Base-by-base conservation (phyloP, 2,113 vertebrate genomes). In the Columbina picui region DNA sequence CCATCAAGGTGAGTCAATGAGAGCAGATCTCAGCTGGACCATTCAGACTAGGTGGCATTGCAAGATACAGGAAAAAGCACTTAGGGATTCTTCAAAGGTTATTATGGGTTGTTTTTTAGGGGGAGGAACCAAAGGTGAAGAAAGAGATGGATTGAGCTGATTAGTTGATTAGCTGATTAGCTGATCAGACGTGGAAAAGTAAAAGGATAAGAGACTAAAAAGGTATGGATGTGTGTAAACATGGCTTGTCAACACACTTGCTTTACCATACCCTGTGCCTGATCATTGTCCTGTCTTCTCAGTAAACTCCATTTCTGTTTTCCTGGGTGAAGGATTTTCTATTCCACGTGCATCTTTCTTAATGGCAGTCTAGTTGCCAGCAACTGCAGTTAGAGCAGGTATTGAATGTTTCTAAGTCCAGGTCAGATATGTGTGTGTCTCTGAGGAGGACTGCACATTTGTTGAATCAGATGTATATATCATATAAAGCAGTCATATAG, bases 231-330 rank as follows among this genome's bases (percentile, higher is more conserved):
- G 27, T 41, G 12, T 68, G 52, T 32, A 60, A 76, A 69, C 12
- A 56, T 39, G 26, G 7, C 21, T 74, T 69, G 26, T 39, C 4
- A 23, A 23, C n/a, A 27, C 0, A 0, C 11, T 64, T 74, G 26
- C 64, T 17, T 64, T 32, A 32, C 38, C 25, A 41, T 25, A 43
- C 11, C 27, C 49, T 57, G 17, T 0, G 0, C 11, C 2, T 13
- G 11, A 5, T 50, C 32, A 17, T 19, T 69, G 26, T 39, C 4
- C 10, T 55, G 27, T 25, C 15, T 55, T 45, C 53, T 77, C 59
- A 60, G 14, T 25, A 56, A 81, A 47, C 3, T 71, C 14, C 22
- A 21, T 47, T 76, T 80, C 34, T 92, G 0, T 65, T 74, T 87
- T 41, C 7, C 20, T 56, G 17, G 3, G 8, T 47, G 11, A 57